Evolutionary conservation across 2,797 vertebrate species (phyloP).

Genomic region (Pteropus rufus): DNA sequence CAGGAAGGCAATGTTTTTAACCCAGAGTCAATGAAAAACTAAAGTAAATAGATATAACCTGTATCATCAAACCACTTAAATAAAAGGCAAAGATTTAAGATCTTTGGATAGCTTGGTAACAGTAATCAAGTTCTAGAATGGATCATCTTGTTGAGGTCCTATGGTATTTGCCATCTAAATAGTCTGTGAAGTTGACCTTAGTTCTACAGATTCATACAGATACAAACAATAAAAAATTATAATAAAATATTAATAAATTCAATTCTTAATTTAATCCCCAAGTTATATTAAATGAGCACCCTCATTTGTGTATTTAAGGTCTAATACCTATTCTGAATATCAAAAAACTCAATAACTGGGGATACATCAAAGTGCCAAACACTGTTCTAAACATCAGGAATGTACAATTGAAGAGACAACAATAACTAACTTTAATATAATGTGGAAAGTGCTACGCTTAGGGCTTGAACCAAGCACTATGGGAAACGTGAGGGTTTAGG

Average conservation of each 20-base stretch:
- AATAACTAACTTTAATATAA: slow-evolving; percentile 6
- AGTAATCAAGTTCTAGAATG: neutral
- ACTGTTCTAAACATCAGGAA: slow-evolving; percentile 9
- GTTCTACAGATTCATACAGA: slow-evolving; percentile 10
- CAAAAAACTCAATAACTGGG: slow-evolving; percentile 22
- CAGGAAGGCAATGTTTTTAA: slow-evolving; percentile 36
- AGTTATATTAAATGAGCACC: neutral
- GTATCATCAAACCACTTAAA: neutral
- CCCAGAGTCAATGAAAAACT: neutral
- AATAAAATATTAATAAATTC: neutral
- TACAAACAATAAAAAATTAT: neutral
- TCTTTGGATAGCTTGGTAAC: neutral
- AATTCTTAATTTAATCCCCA: slow-evolving; percentile 36
- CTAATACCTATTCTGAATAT: slow-evolving; percentile 12
- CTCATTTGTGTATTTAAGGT: neutral
- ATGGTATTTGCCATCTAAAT: neutral
- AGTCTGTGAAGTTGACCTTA: neutral
- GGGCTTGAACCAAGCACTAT: neutral
- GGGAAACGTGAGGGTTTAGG: neutral
- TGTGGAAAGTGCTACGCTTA: neutral
- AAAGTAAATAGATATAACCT: neutral
- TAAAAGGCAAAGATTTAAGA: slow-evolving; percentile 25
- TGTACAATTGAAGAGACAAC: neutral
- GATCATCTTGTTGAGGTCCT: neutral
- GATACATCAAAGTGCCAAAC: slow-evolving; percentile 19